Evolutionary conservation across 2,113 vertebrate species (phyloP).

Genomic region (Oceanites oceanicus): DNA sequence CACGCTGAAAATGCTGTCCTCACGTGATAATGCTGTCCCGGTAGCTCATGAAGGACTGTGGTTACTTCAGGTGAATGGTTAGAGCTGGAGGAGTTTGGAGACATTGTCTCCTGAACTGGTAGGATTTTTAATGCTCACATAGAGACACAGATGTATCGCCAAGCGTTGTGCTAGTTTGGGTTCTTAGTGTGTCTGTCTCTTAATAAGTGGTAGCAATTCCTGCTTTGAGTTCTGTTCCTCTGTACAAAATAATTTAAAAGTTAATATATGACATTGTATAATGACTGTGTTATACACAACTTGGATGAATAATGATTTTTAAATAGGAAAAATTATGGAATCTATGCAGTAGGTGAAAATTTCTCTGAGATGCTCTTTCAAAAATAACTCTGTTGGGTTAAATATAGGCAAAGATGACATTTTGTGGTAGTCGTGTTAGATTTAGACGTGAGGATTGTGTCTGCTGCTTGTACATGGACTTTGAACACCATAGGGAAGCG

Average conservation of each 20-base stretch:
- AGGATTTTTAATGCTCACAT: neutral
- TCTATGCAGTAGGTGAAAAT: neutral
- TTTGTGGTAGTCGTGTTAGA: neutral
- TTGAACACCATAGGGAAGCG: neutral
- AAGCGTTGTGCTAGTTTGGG: neutral
- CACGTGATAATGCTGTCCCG: fast-evolving
- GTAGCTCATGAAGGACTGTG: too few species aligned
- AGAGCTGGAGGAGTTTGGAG: neutral
- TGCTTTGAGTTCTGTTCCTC: neutral
- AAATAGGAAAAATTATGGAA: neutral
- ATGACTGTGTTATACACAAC: neutral
- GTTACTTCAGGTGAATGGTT: neutral
- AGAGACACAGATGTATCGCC: neutral
- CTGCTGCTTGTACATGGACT: neutral
- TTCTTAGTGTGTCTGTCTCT: neutral
- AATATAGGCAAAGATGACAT: neutral
- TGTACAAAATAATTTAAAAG: neutral
- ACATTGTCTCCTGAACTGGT: neutral
- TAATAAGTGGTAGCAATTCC: neutral
- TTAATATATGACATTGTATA: neutral
- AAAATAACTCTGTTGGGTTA: neutral
- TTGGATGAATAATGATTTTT: neutral
- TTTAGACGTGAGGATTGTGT: neutral
- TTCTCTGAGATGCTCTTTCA: neutral
- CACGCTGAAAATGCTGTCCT: neutral